Conservation (phyloP, 2,888 invertebrate species). For the Orchestes rusci region DNA sequence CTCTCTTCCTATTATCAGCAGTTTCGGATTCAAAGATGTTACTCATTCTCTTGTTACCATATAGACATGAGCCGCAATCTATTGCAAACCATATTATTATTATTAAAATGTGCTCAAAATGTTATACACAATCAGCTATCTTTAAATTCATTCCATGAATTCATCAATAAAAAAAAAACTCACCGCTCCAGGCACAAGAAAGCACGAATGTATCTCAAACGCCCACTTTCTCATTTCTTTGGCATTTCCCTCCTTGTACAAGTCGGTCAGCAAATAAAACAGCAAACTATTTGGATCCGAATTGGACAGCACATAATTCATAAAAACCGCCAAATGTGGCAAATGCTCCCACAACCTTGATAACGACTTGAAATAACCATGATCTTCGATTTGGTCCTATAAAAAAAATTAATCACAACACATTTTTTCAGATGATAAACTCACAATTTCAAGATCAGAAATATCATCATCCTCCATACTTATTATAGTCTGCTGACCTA, state of each 20-base stretch:
- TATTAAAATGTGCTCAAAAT: no score
- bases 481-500: slow-evolving; percentile 65
- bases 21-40: no score
- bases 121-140: no score
- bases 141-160: no score
- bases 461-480: slow-evolving; percentile 95
- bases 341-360: slow-evolving; percentile 76
- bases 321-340: slow-evolving; percentile 89
- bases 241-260: slow-evolving; percentile 75
- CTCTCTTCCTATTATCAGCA: no score
- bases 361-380: slow-evolving; percentile 83
- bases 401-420: slow-evolving; percentile 29
- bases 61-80: no score
- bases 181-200: slow-evolving; percentile 83
- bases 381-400: slow-evolving; percentile 70
- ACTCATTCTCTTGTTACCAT: no score
- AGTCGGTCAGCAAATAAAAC: slow-evolving; percentile 87
- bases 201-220: slow-evolving; percentile 96
- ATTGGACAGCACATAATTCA: slow-evolving; percentile 83
- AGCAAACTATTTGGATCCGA: slow-evolving; percentile 59
- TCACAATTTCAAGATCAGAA: slow-evolving; percentile 75
- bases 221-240: slow-evolving; percentile 97
- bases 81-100: no score
- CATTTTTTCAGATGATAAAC: slow-evolving; percentile 31
- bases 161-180: slow-evolving; percentile 41